Evolutionary conservation across 2,113 vertebrate genomes (phyloP), one percentile per base, ranked within the genome.

Genomic region (Esox niger): DNA sequence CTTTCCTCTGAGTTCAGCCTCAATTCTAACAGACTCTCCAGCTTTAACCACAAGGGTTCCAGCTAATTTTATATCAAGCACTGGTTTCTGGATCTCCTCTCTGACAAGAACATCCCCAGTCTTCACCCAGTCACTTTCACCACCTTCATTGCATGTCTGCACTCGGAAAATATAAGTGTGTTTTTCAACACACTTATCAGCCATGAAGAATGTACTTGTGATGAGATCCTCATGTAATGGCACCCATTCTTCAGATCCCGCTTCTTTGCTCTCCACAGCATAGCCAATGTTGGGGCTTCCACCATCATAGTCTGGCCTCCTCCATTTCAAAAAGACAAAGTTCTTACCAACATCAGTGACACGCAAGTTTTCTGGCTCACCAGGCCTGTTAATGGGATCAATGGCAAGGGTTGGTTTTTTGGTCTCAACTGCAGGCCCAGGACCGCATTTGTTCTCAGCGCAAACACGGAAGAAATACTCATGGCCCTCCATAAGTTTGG

Each of bases 381-480:
- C 96, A 30, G 97, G 97, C 38, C 93, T 97, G 68, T 98, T 94
- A 72, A 98, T 90, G 68, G 95, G 95, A 84, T 98, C 97, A 68
- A 95, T 95, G 25, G 97, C 97, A 80, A 99, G 87, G 64, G 95
- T 87, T 60, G 95, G 94, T 62, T 92, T 95, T 81, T 97, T 99
- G 61, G 92, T 97, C 85, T 99, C 97, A 76, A 91, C 90, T 73
- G 87, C 81, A 62, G 95, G 96, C 25, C 97, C 97, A 52, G 93
- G 93, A 43, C 97, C 97, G 70, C 98, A 91, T 89, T 98, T 99
- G 86, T 98, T 99, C 81, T 91, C 96, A 68, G 97, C 97, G 88
- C 95, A 95, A 73, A 99, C 96, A 70, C 97, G 92, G 92, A 99
- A 99, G 75, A 98, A 89, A 81, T 99, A 99, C 84, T 97, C 93